Conservation (phyloP, 2,113 vertebrate species). For the Salvelinus alpinus region DNA sequence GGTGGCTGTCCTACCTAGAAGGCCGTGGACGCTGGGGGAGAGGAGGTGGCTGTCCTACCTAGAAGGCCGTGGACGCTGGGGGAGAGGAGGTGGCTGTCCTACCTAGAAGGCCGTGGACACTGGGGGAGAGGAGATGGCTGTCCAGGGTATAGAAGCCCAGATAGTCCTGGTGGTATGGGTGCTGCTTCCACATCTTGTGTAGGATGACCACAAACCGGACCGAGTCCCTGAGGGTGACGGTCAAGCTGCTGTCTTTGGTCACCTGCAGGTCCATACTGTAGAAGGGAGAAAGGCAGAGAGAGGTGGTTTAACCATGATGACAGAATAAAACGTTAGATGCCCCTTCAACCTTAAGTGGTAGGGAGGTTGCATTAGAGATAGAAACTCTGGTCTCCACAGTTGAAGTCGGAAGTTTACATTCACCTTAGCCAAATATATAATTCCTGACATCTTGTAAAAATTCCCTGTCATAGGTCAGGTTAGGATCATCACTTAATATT, state of each 20-base stretch:
- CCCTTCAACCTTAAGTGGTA: too few relatives aligned
- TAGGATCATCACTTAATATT: too few relatives aligned
- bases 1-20: slow-evolving; percentile 80
- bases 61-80: slow-evolving; percentile 29
- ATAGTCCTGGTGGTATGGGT: slow-evolving; percentile 84
- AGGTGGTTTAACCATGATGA: neutral
- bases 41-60: slow-evolving; percentile 77
- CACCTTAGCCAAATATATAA: too few relatives aligned
- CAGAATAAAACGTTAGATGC: neutral
- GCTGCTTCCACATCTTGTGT: slow-evolving; percentile 87
- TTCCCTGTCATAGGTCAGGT: too few relatives aligned
- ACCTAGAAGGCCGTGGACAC: slow-evolving; percentile 92
- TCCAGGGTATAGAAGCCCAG: slow-evolving; percentile 90
- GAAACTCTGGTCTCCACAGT: too few relatives aligned
- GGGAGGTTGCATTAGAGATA: too few relatives aligned
- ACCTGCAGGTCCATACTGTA: slow-evolving; percentile 82
- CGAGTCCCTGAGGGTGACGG: slow-evolving; percentile 79
- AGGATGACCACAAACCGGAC: slow-evolving; percentile 87
- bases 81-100: slow-evolving; percentile 37
- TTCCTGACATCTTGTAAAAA: too few relatives aligned
- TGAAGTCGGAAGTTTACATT: too few relatives aligned
- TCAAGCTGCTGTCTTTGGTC: slow-evolving; percentile 78
- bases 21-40: slow-evolving; percentile 83
- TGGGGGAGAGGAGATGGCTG: slow-evolving; percentile 79
- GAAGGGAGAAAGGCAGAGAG: neutral